Base-by-base conservation (phyloP, 2,113 vertebrate species). In the Grammomys dolichurus region DNA sequence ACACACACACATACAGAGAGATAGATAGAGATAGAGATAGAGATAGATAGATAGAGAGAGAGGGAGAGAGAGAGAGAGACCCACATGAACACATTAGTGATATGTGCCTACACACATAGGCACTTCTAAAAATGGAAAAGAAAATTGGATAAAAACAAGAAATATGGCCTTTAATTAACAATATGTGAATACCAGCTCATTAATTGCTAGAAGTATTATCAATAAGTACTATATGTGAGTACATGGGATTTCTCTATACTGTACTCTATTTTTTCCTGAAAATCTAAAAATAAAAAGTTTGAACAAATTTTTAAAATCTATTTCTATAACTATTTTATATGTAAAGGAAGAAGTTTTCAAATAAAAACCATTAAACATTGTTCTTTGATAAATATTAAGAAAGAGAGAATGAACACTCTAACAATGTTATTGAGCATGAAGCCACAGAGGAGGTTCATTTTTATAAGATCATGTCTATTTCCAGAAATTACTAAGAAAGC, bases 401-500 rank as follows among this genome's bases (percentile, higher is more conserved):
- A 22, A 89, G 16, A 1, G 40, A 78, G 28, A 70, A 17, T 87
- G 40, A 87, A 78, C 5, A 95, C 75, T 75, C 3, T 77, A 60
- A 56, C 69, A 65, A 11, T 60, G 3, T 87, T 19, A 77, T 43
- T 86, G 16, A 90, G 63, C 28, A 89, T 16, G 7, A 72, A 86
- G 20, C 46, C 13, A 63, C 24, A 3, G 76, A 86, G 6, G 72
- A 81, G 75, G 91, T 58, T 46, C 60, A 43, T 67, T 82, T 87
- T 86, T 73, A 67, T 77, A 2, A 88, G n/a, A 20, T 84, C 16
- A 54, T 54, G 88, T 93, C 28, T 80, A n/a, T 80, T 95, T 91
- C 95, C 24, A 90, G 65, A 95, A 85, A 14, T 80, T 75, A 48
- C 7, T 36, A 26, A 90, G 58, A 60, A 92, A 94, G 54, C 14